phyloP scores from a whole-genome alignment of 2,888 invertebrate genomes.

The Parasteatoda lunata region DNA sequence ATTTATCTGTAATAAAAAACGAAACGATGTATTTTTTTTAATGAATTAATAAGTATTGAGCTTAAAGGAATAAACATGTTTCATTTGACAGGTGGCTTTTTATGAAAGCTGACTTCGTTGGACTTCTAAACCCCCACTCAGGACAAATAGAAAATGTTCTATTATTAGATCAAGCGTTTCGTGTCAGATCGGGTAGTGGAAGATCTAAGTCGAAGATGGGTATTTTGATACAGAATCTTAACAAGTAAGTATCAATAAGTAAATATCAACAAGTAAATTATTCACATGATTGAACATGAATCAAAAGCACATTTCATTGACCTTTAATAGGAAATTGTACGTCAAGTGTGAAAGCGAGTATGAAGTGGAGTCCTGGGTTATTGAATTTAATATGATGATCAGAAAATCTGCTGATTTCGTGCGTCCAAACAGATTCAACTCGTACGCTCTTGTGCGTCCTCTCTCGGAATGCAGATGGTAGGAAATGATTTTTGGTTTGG shows the following conservation, averaged over 20 bases:
- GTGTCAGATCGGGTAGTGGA: conserved; percentile 87
- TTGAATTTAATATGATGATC: conserved; percentile 83
- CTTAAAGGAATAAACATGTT: background rate
- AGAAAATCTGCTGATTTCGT: conserved; percentile 84
- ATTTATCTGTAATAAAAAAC: too few relatives aligned
- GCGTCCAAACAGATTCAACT: conserved; percentile 86
- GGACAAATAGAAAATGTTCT: conserved; percentile 86
- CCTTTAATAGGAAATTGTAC: conserved; percentile 81
- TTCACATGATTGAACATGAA: too few relatives aligned
- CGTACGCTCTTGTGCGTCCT: conserved; percentile 88
- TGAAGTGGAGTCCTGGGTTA: conserved; percentile 90
- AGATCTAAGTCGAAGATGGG: conserved; percentile 90
- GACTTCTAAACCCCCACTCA: conserved; percentile 89
- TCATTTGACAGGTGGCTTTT: conserved; percentile 84
- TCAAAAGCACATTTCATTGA: background rate
- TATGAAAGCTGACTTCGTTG: conserved; percentile 94
- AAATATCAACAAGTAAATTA: too few relatives aligned
- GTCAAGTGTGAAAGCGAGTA: conserved; percentile 91
- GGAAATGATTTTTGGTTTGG: too few relatives aligned
- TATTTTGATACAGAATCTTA: conserved; percentile 88
- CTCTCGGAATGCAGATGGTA: conserved; percentile 83
- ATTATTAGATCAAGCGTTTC: conserved; percentile 91
- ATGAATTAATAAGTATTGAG: too few relatives aligned
- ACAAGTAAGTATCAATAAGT: conserved; percentile 75
- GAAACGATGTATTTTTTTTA: too few relatives aligned